phyloP scores from a whole-genome alignment of 2,888 invertebrate species.

The Malthinus seriepunctatus region DNA sequence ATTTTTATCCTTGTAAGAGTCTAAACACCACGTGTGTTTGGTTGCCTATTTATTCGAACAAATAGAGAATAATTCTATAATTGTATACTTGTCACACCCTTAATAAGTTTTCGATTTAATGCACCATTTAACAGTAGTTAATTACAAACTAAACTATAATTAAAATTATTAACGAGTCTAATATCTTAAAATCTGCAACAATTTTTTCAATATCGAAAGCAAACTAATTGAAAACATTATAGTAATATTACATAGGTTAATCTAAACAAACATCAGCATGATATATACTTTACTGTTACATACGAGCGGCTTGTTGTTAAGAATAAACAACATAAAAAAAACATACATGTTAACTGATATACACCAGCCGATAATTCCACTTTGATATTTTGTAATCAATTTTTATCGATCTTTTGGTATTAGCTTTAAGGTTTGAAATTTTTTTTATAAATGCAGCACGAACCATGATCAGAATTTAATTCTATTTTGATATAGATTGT shows the following conservation, averaged over 20 bases:
- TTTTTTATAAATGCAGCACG: conserved; percentile 6
- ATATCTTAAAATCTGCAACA: too few species aligned
- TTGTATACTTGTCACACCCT: too few species aligned
- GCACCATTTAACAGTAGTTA: too few species aligned
- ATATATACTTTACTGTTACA: conserved; percentile 16
- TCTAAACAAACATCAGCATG: conserved; percentile 34
- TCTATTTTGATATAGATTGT: conserved; percentile 6
- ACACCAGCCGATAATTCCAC: conserved; percentile 12
- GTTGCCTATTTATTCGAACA: too few species aligned
- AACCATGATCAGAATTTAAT: conserved; percentile 11
- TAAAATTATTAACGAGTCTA: too few species aligned
- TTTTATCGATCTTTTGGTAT: conserved; percentile 11
- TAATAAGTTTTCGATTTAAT: too few species aligned
- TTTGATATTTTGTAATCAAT: conserved; percentile 15
- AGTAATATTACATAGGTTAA: conserved; percentile 35
- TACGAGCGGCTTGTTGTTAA: conserved; percentile 13
- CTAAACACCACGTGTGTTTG: too few species aligned
- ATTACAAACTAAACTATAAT: too few species aligned
- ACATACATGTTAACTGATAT: conserved; percentile 12
- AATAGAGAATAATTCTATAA: too few species aligned
- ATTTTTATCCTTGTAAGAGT: too few species aligned
- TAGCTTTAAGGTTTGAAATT: conserved; percentile 1
- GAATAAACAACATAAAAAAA: neutral
- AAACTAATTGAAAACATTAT: conserved; percentile 34
- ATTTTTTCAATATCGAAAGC: conserved; percentile 25